Evolutionary conservation across 2,113 vertebrate genomes (phyloP).

Genomic region (Catharus bicknelli): DNA sequence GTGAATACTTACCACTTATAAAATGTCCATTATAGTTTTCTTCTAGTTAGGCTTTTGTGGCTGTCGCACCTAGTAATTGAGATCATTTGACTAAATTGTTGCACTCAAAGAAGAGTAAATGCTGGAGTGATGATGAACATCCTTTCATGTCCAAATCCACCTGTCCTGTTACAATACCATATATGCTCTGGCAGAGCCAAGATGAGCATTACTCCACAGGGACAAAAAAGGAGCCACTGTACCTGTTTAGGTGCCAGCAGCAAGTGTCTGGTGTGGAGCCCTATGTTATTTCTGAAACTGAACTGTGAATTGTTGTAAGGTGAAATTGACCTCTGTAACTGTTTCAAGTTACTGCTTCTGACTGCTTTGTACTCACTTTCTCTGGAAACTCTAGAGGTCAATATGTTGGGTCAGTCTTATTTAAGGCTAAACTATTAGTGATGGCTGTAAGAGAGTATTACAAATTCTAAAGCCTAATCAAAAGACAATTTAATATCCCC

Average conservation of each 20-base stretch:
- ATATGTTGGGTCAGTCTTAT: neutral
- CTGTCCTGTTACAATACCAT: neutral
- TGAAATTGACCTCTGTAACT: neutral
- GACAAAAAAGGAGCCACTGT: neutral
- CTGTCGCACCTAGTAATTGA: neutral
- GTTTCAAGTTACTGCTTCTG: neutral
- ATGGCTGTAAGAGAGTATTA: neutral
- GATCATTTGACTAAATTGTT: neutral
- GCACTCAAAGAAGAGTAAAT: neutral
- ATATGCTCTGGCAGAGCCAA: neutral
- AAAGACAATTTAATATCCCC: conserved; percentile 1
- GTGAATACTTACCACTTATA: neutral
- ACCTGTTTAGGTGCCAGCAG: neutral
- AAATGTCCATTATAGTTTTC: neutral
- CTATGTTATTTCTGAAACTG: neutral
- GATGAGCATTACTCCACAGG: neutral
- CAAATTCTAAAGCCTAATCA: conserved; percentile 1
- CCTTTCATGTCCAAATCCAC: neutral
- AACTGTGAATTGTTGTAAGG: neutral
- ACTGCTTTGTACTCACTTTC: neutral
- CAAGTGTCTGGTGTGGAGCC: neutral
- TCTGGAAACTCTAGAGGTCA: conserved; percentile 16
- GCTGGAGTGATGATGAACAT: neutral
- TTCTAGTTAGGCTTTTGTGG: neutral
- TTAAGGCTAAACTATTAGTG: neutral